phyloP scores from a whole-genome alignment of 37 sponge, comb jelly and placozoan species.

The Geodia barretti region DNA sequence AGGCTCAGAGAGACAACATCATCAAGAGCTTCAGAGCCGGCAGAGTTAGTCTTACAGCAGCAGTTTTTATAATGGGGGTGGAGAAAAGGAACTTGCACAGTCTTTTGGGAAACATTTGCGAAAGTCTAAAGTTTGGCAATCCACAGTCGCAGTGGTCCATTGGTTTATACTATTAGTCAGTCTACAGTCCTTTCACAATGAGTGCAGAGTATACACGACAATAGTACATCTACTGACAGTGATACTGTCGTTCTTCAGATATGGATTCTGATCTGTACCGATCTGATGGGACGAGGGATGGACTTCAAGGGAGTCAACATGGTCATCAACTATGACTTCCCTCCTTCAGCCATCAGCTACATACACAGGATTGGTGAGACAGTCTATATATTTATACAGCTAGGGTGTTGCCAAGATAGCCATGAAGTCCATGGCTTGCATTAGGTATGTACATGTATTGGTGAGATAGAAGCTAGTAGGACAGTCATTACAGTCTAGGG shows the following conservation, averaged over 20 bases:
- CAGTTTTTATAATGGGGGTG: too few species aligned
- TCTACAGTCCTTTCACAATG: too few species aligned
- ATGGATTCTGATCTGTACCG: constrained; percentile 90
- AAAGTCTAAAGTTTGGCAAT: not conserved
- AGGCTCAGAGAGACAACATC: constrained; percentile 93
- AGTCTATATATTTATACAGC: not conserved
- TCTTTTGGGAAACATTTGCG: too few species aligned
- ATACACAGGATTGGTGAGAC: constrained; percentile 95
- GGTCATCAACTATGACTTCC: constrained; percentile 97
- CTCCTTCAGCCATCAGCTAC: constrained; percentile 88
- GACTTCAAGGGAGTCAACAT: constrained; percentile 97
- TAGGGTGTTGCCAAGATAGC: not conserved
- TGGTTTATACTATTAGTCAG: too few species aligned
- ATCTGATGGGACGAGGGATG: constrained; percentile 92
- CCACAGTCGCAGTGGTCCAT: too few species aligned
- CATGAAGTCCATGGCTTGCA: not conserved
- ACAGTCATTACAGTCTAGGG: too few species aligned
- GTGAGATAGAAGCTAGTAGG: too few species aligned
- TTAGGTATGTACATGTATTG: not conserved
- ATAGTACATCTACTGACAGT: too few species aligned
- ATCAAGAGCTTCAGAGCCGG: constrained; percentile 86
- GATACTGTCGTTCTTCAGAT: constrained; percentile 39
- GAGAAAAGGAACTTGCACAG: too few species aligned
- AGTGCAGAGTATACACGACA: too few species aligned
- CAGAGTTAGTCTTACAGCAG: constrained; percentile 77